A percentile compares a stretch with the other conserved stretches of the same genome.
phyloP scores from a whole-genome alignment of 2,797 vertebrate species.

The Cyprinella venusta region DNA sequence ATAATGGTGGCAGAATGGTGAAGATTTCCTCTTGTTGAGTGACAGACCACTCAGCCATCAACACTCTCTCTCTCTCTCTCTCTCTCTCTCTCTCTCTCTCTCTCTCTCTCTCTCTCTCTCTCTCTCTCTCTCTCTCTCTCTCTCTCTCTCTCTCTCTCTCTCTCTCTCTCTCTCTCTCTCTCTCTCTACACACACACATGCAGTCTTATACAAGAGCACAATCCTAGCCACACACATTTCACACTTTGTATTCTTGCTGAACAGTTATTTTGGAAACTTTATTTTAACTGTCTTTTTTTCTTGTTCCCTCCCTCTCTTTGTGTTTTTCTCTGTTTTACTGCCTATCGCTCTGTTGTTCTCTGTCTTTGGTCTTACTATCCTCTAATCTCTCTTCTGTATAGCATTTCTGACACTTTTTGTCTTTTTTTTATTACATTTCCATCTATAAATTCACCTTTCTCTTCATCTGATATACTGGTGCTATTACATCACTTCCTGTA shows the following conservation, averaged over 20 bases:
- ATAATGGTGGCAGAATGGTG: slow-evolving; percentile 37
- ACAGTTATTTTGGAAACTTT: slow-evolving; percentile 34
- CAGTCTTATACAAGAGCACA: slow-evolving; percentile 49
- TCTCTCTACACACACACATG: slow-evolving; percentile 16
- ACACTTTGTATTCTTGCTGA: slow-evolving; percentile 13
- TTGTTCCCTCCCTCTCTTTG: slow-evolving; percentile 44
- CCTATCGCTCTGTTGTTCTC: slow-evolving; percentile 59
- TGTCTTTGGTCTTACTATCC: slow-evolving; percentile 61
- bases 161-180: slow-evolving; percentile 21
- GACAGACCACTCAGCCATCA: slow-evolving; percentile 14
- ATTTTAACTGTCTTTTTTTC: slow-evolving; percentile 51
- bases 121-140: slow-evolving; percentile 28
- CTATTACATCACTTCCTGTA: slow-evolving; percentile 60
- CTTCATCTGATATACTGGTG: slow-evolving; percentile 38
- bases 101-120: slow-evolving; percentile 15
- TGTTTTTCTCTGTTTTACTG: slow-evolving; percentile 62
- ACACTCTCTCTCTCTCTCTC: slow-evolving; percentile 20
- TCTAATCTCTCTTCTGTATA: slow-evolving; percentile 64
- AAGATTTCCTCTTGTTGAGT: slow-evolving; percentile 29
- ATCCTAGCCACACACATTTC: slow-evolving; percentile 7
- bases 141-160: slow-evolving; percentile 21
- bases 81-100: slow-evolving; percentile 15
- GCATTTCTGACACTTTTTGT: slow-evolving; percentile 60
- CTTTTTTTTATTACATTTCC: slow-evolving; percentile 59
- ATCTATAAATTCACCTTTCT: slow-evolving; percentile 20